Conservation (phyloP, 2,797 vertebrate species). For the Mormyrops attenuatus region DNA sequence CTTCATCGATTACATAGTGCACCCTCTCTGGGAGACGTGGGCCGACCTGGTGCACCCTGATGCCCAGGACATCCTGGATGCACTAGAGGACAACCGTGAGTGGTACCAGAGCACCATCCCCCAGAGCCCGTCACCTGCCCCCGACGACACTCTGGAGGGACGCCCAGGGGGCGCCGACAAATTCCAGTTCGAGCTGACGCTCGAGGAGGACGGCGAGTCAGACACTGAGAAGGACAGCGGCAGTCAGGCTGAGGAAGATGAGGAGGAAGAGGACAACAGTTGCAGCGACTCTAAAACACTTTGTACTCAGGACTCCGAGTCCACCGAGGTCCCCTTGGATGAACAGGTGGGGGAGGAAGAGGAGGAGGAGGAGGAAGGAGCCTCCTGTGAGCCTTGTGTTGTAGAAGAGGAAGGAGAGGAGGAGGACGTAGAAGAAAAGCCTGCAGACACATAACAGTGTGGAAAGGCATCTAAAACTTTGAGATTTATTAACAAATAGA, state of each 20-base stretch:
- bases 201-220: conserved; percentile 94
- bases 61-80: conserved; percentile 96
- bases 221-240: conserved; percentile 96
- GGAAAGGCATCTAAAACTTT: conserved; percentile 76
- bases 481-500: conserved; percentile 69
- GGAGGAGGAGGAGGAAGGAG: conserved; percentile 61
- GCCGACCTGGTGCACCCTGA: conserved; percentile 96
- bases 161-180: conserved; percentile 84
- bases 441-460: conserved; percentile 65
- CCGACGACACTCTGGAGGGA: conserved; percentile 81
- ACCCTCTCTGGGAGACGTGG: conserved; percentile 98
- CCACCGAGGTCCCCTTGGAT: conserved; percentile 90
- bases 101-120: conserved; percentile 99
- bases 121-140: conserved; percentile 87
- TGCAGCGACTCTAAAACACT: conserved; percentile 99
- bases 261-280: conserved; percentile 87
- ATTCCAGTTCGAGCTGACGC: conserved; percentile 96
- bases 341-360: conserved; percentile 84
- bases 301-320: conserved; percentile 96
- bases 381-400: conserved; percentile 62
- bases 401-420: conserved; percentile 64
- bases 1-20: conserved; percentile 98
- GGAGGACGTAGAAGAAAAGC: conserved; percentile 55
- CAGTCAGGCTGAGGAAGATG: conserved; percentile 83
- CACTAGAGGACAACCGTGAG: conserved; percentile 95